Evolutionary conservation across 1,140 invertebrate genomes (phyloP), one percentile per base, ranked within the genome.

Genomic region (Leptoteleia sp.): DNA sequence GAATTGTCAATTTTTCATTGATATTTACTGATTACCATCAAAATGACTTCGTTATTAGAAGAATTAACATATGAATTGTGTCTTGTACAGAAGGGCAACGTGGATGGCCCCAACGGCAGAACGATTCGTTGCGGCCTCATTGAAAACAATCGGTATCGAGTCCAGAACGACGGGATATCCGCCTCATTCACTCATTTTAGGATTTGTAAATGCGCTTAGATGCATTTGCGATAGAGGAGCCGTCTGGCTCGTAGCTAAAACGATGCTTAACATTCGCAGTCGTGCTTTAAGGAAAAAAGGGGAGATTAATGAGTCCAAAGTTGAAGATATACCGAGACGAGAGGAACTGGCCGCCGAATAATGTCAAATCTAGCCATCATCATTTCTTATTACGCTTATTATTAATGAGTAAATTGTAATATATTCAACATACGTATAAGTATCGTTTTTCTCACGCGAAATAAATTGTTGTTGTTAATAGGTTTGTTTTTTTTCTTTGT

Each of bases 21-120:
- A 38, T 47, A 8, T 55, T 54, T 19, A 59, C 55, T 67, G 15
- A 40, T 37, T 45, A 9, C 3, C 33, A 1, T 29, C 7, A 12
- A 15, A 38, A 29, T 29, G 57, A n/a, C 11, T 45, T 38, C 15
- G 43, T 54, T 68, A 65, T 42, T 57, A 25, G 47, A 54, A 17
- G 7, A 47, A 68, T 47, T 72, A 68, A 47, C 42, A 57, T 55
- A 42, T 42, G 25, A 37, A 54, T 25, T 76, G n/a, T 33, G 16
- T 33, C 43, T 40, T 70, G 33, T 75, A 3, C 15, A 92, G 92
- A 27, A 93, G 92, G 72, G 89, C 95, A n/a, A 93, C 93, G 1
- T 91, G 95, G 85, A 93, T 96, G 89, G 94, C 94, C 8, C 97
- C 97, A 0, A 92, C 92, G 0, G 93, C 97, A 0, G 91, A 93